Conservation (phyloP, 2,888 invertebrate genomes). For the Leptopilina drosophilae region DNA sequence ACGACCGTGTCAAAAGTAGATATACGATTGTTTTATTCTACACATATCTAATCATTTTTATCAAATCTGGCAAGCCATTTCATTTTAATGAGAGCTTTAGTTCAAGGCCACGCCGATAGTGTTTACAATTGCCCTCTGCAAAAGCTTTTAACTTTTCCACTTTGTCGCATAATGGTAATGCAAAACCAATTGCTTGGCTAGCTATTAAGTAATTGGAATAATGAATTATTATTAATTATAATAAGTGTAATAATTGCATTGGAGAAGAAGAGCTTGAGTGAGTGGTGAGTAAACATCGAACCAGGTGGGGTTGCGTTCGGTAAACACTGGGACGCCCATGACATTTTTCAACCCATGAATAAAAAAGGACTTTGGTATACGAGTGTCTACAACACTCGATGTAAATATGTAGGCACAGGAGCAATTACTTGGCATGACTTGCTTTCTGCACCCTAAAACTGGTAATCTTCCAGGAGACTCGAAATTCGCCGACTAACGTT, state of each 20-base stretch:
- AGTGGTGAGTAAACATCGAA: constrained; percentile 8
- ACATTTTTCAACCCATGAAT: background rate
- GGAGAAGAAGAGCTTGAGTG: background rate
- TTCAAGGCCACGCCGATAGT: background rate
- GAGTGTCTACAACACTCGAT: constrained; percentile 23
- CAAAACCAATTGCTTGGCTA: too few relatives aligned
- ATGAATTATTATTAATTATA: constrained; percentile 9
- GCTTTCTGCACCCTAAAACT: constrained; percentile 69
- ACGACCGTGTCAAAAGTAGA: constrained; percentile 32
- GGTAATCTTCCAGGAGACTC: constrained; percentile 56
- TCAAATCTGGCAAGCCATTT: constrained; percentile 18
- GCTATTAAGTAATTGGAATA: background rate
- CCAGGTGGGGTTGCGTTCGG: constrained; percentile 23
- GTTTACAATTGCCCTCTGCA: background rate
- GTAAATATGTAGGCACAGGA: constrained; percentile 48
- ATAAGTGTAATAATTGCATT: background rate
- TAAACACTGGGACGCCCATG: constrained; percentile 19
- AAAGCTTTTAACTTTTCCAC: too few relatives aligned
- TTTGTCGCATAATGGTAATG: too few relatives aligned
- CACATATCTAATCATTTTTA: constrained; percentile 11
- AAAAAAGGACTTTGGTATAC: constrained; percentile 26
- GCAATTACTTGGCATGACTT: constrained; percentile 76
- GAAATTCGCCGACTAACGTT: constrained; percentile 36
- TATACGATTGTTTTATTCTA: constrained; percentile 30
- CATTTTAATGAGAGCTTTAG: constrained; percentile 9